These are phyloP conservation scores for Corythoichthys intestinalis DNA, from an alignment of 2,113 vertebrate species.

Conservation along the genomic window DNA sequence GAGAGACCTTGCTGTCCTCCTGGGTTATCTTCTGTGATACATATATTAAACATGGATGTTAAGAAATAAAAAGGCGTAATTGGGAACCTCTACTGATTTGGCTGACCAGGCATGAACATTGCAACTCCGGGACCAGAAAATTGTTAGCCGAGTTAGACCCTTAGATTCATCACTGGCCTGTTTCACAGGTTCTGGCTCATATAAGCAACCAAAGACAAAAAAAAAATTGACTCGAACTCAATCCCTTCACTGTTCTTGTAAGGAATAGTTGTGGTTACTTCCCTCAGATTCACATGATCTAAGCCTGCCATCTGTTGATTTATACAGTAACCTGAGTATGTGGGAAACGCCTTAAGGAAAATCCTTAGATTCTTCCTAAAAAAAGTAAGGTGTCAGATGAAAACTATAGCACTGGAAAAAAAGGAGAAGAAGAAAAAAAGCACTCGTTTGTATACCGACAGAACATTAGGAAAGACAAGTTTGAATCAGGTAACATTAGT, in stretches of 20 bases:
- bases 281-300: neutral
- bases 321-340: neutral
- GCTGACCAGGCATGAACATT: neutral
- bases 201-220: neutral
- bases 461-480: neutral
- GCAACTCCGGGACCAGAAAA: neutral
- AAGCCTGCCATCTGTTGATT: neutral
- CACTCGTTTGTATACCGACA: neutral
- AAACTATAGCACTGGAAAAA: neutral
- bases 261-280: neutral
- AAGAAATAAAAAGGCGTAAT: neutral
- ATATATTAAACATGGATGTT: neutral
- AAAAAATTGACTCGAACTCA: neutral
- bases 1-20: neutral
- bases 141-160: neutral
- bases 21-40: neutral
- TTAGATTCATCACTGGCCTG: neutral
- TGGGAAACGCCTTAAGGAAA: conserved; percentile 1
- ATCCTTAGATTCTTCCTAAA: neutral
- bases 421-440: neutral
- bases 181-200: neutral
- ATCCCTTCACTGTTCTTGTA: neutral
- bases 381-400: neutral
- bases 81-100: neutral
- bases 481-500: neutral